Conservation (phyloP, 2,888 invertebrate genomes). For the Diploptera punctata region DNA sequence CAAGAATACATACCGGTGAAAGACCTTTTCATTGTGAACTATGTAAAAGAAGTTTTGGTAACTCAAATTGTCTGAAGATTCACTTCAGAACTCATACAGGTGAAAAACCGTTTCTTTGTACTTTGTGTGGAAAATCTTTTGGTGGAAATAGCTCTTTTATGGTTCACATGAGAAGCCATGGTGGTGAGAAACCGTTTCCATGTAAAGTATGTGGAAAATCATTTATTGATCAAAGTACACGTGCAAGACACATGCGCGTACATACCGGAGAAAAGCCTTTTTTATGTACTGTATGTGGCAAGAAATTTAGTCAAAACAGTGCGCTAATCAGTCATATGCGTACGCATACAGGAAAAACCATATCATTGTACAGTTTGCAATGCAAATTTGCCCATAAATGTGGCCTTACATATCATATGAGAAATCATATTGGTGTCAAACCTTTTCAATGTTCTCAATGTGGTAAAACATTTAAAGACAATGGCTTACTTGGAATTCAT, state of each 20-base stretch:
- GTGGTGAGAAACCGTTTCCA: slow-evolving; percentile 16
- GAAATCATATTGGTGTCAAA: slow-evolving; percentile 18
- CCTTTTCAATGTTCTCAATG: slow-evolving; percentile 33
- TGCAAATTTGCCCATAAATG: slow-evolving; percentile 18
- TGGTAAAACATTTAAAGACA: slow-evolving; percentile 28
- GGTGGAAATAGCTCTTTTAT: slow-evolving; percentile 12
- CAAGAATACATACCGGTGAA: slow-evolving; percentile 20
- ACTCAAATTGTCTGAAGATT: not conserved
- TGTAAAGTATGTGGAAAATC: slow-evolving; percentile 23
- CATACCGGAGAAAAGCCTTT: slow-evolving; percentile 17
- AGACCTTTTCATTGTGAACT: slow-evolving; percentile 5
- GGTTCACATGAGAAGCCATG: slow-evolving; percentile 19
- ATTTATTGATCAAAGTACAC: slow-evolving; percentile 24
- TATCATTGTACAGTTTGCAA: slow-evolving; percentile 6
- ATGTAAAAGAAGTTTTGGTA: slow-evolving; percentile 4
- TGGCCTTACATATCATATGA: slow-evolving; percentile 21
- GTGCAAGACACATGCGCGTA: slow-evolving; percentile 7
- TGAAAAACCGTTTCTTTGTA: slow-evolving; percentile 21
- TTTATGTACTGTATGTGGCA: slow-evolving; percentile 2
- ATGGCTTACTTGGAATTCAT: slow-evolving; percentile 6
- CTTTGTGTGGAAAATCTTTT: slow-evolving; percentile 15
- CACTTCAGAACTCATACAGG: slow-evolving; percentile 23
- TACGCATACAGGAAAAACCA: slow-evolving; percentile 5
- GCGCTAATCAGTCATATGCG: slow-evolving; percentile 17
- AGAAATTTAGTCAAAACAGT: slow-evolving; percentile 2